Percentiles rank a stretch among this genome's conserved stretches.
phyloP scores from a whole-genome alignment of 1,140 invertebrate genomes.

The Meloidogyne exigua region DNA sequence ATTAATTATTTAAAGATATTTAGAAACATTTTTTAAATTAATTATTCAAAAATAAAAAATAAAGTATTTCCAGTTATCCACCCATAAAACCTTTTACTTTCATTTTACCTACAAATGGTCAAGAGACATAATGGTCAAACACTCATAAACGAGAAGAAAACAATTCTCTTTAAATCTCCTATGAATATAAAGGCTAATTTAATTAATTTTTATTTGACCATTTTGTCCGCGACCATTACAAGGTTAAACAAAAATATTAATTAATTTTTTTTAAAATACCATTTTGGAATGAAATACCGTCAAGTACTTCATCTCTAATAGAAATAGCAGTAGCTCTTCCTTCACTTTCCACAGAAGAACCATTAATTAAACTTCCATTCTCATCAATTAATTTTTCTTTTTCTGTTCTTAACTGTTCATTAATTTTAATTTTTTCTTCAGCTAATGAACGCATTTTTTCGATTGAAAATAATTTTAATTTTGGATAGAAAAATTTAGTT shows the following conservation, averaged over 20 bases:
- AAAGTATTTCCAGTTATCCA: no score
- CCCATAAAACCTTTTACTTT: no score
- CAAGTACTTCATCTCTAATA: slow-evolving; percentile 2
- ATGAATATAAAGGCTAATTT: no score
- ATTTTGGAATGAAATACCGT: background rate
- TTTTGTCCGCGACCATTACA: no score
- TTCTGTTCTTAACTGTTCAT: slow-evolving; percentile 5
- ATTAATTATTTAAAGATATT: background rate
- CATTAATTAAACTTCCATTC: background rate
- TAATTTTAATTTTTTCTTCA: slow-evolving; percentile 17
- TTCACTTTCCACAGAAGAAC: background rate
- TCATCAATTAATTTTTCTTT: background rate
- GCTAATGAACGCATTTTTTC: slow-evolving; percentile 20
- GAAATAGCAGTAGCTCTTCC: background rate
- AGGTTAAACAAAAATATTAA: no score
- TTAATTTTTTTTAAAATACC: background rate
- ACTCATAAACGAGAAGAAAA: no score
- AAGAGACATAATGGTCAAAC: no score
- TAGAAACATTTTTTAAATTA: background rate
- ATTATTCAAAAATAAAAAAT: no score
- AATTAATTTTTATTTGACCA: no score
- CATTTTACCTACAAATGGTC: no score
- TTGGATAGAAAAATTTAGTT: slow-evolving; percentile 4
- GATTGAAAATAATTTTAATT: slow-evolving; percentile 11
- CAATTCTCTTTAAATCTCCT: no score